Evolutionary conservation across 2,797 vertebrate species (phyloP).

Genomic region (Pogoniulus pusillus): DNA sequence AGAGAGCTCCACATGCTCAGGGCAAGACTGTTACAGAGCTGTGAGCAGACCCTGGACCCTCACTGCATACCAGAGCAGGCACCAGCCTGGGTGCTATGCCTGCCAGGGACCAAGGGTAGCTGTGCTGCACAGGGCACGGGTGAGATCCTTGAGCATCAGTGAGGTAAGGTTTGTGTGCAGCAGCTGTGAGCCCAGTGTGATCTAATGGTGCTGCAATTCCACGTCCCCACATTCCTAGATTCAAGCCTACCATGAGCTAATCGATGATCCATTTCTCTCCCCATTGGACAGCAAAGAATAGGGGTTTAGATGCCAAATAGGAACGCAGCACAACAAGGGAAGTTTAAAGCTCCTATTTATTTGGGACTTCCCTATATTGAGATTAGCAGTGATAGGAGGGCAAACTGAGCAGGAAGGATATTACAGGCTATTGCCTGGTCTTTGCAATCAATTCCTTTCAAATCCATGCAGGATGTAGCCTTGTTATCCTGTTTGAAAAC

Average conservation of each 20-base stretch:
- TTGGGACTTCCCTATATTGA: slow-evolving; percentile 56
- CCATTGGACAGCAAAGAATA: slow-evolving; percentile 63
- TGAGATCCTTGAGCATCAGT: background rate
- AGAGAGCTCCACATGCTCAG: background rate
- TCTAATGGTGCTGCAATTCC: slow-evolving; percentile 56
- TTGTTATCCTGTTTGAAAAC: slow-evolving; percentile 63
- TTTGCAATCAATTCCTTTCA: slow-evolving; percentile 51
- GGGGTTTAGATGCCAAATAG: slow-evolving; percentile 45
- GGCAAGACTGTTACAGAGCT: background rate
- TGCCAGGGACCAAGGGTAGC: background rate
- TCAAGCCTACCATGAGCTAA: slow-evolving; percentile 53
- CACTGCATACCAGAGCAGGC: background rate
- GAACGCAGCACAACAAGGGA: background rate
- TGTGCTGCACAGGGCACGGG: background rate
- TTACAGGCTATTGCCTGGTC: slow-evolving; percentile 15
- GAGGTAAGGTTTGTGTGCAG: background rate
- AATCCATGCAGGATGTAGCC: slow-evolving; percentile 7
- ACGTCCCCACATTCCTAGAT: slow-evolving; percentile 27
- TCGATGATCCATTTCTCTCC: slow-evolving; percentile 33
- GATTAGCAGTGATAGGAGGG: slow-evolving; percentile 4
- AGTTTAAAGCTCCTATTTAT: slow-evolving; percentile 57
- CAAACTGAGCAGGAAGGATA: slow-evolving; percentile 55
- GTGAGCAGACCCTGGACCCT: background rate
- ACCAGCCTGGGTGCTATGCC: background rate
- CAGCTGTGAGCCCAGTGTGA: background rate